Evolutionary conservation across 2,888 invertebrate genomes (phyloP), one percentile per base, ranked within the genome.

Genomic region (Coenonympha glycerion): DNA sequence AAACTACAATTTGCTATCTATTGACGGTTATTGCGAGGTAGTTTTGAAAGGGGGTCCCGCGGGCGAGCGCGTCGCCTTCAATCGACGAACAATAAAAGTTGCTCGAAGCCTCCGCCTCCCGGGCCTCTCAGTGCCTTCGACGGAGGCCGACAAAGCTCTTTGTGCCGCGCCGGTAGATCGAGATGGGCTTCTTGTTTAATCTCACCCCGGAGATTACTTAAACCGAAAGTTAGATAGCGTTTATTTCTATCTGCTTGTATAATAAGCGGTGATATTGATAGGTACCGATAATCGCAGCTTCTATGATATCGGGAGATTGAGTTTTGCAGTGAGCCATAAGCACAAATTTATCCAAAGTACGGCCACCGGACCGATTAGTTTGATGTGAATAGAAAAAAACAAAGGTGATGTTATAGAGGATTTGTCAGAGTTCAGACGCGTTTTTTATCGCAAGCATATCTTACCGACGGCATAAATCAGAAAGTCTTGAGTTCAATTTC

Each of bases 31-130:
- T 28, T 39, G 39, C 24, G 11, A n/a, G 6, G 18, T 6, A 41
- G 41, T 44, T 31, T 11, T 15, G 9, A 16, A 11, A 9, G 19
- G n/a, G 3, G 26, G 31, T 19, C 28, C 42, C 30, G 21, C n/a
- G 42, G 13, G 42, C 21, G 30, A 30, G 1, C 31, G 31, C 21
- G 21, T 4, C 31, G 21, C 31, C 18, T 18, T 1, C 21, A 5
- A 44, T 42, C 31, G 42, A 42, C 21, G 13, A 42, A 42, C 42
- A 31, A 42, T 44, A 44, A 44, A 44, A 44, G 13, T 42, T 21
- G 42, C 21, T 37, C 22, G 37, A 30, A 21, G 42, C 15, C 13
- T 31, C 15, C 11, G 24, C 15, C 39, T 13, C 8, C 22, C 22
- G 39, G 24, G 24, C 8, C 30, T 19, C 42, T 5, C 9, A 3